phyloP scores from a whole-genome alignment of 1,140 invertebrate species.

The Brachionus angularis region DNA sequence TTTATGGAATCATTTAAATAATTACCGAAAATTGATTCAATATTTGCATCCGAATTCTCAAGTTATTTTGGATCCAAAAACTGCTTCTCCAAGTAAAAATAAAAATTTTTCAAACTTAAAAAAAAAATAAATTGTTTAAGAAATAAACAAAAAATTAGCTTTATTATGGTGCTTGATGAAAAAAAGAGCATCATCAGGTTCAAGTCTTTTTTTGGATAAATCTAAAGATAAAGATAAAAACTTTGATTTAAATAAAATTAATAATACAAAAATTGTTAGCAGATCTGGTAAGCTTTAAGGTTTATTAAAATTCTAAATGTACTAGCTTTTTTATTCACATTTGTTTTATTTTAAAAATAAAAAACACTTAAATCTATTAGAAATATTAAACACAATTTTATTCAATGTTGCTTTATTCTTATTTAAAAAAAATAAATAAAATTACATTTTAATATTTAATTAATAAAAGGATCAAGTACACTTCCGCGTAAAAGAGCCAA shows the following conservation, averaged over 20 bases:
- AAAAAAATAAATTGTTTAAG: not conserved
- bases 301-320: too few relatives aligned
- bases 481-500: constrained; percentile 10
- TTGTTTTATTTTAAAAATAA: too few relatives aligned
- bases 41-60: constrained; percentile 4
- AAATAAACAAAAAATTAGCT: not conserved
- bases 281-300: too few relatives aligned
- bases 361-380: too few relatives aligned
- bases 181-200: constrained; percentile 23
- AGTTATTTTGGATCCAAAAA: not conserved
- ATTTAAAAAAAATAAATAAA: too few relatives aligned
- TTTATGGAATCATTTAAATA: constrained; percentile 45
- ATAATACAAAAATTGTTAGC: too few relatives aligned
- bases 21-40: constrained; percentile 38
- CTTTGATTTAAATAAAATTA: too few relatives aligned
- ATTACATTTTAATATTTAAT: too few relatives aligned
- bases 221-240: not conserved
- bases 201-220: not conserved
- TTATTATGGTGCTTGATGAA: constrained; percentile 41
- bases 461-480: constrained; percentile 4
- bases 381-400: too few relatives aligned
- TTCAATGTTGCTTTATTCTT: too few relatives aligned
- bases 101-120: not conserved
- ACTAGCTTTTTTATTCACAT: too few relatives aligned
- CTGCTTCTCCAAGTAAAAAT: constrained; percentile 1